These are phyloP conservation scores for Leucophenga varia DNA, from an alignment of 1,140 invertebrate species.

Conservation along the genomic window DNA sequence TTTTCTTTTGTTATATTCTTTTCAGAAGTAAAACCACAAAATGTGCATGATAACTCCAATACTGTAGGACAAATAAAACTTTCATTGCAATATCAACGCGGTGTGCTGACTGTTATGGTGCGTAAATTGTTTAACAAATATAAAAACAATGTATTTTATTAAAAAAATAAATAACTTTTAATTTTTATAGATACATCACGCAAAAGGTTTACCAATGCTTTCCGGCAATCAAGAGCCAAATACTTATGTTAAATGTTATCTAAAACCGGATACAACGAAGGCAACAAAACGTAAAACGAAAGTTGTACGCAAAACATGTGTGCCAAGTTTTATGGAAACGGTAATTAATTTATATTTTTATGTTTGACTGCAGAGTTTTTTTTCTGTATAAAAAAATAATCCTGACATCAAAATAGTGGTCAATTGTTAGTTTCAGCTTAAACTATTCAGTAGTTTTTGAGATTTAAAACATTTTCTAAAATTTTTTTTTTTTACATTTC, in stretches of 20 bases:
- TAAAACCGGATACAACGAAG: constrained; percentile 84
- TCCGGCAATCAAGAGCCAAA: constrained; percentile 76
- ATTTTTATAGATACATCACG: constrained; percentile 67
- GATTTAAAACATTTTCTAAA: too few species aligned
- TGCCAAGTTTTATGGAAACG: constrained; percentile 98
- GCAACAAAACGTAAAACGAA: constrained; percentile 94
- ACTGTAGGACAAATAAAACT: constrained; percentile 73
- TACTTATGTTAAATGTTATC: constrained; percentile 90
- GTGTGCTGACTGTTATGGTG: constrained; percentile 80
- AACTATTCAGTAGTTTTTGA: too few species aligned
- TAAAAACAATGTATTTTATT: background rate
- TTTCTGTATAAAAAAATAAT: too few species aligned
- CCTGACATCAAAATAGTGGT: too few species aligned
- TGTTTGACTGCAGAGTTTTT: background rate
- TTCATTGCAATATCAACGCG: constrained; percentile 77
- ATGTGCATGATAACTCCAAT: constrained; percentile 41
- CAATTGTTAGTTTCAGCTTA: too few species aligned
- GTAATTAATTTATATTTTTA: constrained; percentile 58
- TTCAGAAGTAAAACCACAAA: constrained; percentile 41
- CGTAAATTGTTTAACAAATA: constrained; percentile 1
- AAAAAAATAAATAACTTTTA: background rate
- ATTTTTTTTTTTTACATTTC: constrained; percentile 26
- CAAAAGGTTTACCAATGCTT: constrained; percentile 73
- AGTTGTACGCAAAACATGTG: constrained; percentile 85
- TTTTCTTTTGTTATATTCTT: background rate